These are phyloP conservation scores for Melanostigma gelatinosum DNA, from an alignment of 2,113 vertebrate species.

Conservation along the genomic window DNA sequence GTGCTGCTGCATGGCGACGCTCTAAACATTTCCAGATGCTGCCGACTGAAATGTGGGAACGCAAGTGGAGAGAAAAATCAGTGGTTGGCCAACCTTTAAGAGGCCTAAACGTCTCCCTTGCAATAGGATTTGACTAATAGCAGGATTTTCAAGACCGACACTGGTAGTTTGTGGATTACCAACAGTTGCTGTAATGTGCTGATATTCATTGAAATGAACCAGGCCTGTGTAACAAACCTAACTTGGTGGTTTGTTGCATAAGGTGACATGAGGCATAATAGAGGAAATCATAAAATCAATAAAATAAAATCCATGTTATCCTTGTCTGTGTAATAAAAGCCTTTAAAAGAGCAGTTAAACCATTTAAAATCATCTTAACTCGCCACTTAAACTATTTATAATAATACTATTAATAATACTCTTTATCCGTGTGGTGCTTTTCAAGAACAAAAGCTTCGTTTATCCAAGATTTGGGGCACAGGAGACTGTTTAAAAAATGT, in stretches of 20 bases:
- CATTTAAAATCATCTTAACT: not conserved
- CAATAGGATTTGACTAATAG: conserved; percentile 35
- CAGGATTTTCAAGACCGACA: not conserved
- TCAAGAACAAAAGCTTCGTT: not conserved
- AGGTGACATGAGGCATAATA: not conserved
- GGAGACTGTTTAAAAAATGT: not conserved
- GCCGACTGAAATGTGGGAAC: conserved; percentile 38
- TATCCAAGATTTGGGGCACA: not conserved
- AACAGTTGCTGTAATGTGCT: conserved; percentile 9
- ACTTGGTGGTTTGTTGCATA: not conserved
- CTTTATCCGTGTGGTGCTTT: not conserved
- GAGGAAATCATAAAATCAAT: conserved; percentile 7
- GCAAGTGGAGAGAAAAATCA: conserved; percentile 27
- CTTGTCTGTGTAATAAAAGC: not conserved
- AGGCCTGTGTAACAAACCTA: not conserved
- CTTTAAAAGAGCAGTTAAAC: not conserved
- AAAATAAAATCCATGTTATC: conserved; percentile 9
- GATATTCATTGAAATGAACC: conserved; percentile 21
- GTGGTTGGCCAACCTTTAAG: conserved; percentile 16
- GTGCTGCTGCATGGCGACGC: conserved; percentile 3
- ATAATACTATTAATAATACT: not conserved
- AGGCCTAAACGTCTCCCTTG: conserved; percentile 30
- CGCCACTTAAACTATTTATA: not conserved
- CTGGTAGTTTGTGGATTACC: conserved; percentile 30
- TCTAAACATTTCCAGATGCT: conserved; percentile 64